Percentiles rank a stretch among this genome's conserved stretches.
Evolutionary conservation across 2,888 invertebrate genomes (phyloP).

Genomic region (Trichogramma evanescens): DNA sequence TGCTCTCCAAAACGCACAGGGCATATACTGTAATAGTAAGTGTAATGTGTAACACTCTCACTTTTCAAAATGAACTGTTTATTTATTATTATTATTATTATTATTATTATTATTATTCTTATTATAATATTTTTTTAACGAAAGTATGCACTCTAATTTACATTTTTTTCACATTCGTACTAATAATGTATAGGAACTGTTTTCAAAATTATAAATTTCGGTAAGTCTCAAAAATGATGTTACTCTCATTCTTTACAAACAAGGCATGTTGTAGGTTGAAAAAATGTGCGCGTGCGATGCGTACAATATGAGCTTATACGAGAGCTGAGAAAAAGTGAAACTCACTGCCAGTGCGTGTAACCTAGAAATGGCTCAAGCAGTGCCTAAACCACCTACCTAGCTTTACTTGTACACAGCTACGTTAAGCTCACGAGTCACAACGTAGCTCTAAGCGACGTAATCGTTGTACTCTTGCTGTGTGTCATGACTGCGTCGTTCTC

Average conservation of each 20-base stretch:
- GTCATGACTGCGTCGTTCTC: not conserved
- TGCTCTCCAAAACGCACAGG: too few species aligned
- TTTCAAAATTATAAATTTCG: too few species aligned
- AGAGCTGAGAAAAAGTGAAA: constrained; percentile 47
- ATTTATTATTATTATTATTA: too few species aligned
- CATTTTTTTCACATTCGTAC: too few species aligned
- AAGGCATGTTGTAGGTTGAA: too few species aligned
- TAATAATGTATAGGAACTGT: too few species aligned
- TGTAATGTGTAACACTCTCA: too few species aligned
- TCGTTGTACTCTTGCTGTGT: constrained; percentile 11
- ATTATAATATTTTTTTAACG: too few species aligned
- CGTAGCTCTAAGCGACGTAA: not conserved
- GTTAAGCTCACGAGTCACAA: not conserved
- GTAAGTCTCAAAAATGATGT: not conserved
- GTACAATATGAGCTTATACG: not conserved
- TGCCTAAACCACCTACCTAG: constrained; percentile 38
- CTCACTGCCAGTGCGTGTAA: constrained; percentile 48
- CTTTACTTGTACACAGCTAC: not conserved
- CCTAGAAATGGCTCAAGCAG: constrained; percentile 46
- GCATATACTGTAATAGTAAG: too few species aligned
- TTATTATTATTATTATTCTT: too few species aligned
- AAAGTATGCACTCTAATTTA: too few species aligned
- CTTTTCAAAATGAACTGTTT: too few species aligned
- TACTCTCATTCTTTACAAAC: not conserved
- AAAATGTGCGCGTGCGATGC: not conserved